Base-by-base conservation (phyloP, 2,888 invertebrate species). In the Ethmia dodecea region DNA sequence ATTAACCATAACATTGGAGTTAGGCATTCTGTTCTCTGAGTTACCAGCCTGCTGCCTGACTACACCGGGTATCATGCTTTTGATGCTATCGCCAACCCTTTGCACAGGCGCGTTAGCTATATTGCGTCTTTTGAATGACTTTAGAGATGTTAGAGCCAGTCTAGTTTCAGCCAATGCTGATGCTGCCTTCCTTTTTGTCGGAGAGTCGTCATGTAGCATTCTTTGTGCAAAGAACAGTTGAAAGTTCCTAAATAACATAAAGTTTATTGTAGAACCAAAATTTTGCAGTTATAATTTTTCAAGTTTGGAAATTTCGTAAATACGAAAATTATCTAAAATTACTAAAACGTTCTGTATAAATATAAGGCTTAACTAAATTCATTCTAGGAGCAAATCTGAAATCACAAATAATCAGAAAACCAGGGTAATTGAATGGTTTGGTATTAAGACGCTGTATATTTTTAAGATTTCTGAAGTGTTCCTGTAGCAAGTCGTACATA, bases 121-220 rank as follows among this genome's bases (percentile, higher is more conserved):
- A 50, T 87, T 86, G 16, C 84, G 68, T 16, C 91, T 87, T 41
- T 90, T 91, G 45, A 91, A 91, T 0, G 92, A 90, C 49, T 89
- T 90, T 28, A 96, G 72, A 2, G 92, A 92, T 34, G 93, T 93
- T 37, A 96, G 80, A 5, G 94, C 94, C 60, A 91, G 88, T 37
- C 96, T 88, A 33, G 94, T 92, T 55, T 93, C 93, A 13, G 89
- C 86, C 30, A 93, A 68, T 15, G 89, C 88, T 27, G 88, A 84
- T 31, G 89, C 88, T 40, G 89, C 89, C 43, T 86, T 86, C 31
- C 88, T 78, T 60, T 86, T 88, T 3, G 88, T 87, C 1, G 88
- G 87, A 28, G 80, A 83, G 45, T 89, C 89, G 51, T 92, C 92
- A 59, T 89, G 90, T 32, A 92, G 75, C 78, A 90, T 89, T 71